These are phyloP conservation scores for Talpa occidentalis DNA, from an alignment of 2,113 vertebrate genomes.

Conservation along the genomic window DNA sequence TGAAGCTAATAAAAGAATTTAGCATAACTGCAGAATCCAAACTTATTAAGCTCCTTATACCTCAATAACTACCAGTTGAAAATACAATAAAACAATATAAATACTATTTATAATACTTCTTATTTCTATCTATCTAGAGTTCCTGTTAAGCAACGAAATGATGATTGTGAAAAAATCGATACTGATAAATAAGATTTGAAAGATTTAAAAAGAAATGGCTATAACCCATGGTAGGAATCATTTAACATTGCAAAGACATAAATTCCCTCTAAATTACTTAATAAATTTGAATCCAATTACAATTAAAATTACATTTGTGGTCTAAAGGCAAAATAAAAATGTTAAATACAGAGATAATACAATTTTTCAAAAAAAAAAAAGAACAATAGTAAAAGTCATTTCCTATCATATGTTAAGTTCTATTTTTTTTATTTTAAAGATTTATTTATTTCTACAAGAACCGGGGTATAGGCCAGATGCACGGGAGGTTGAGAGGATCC, in stretches of 20 bases:
- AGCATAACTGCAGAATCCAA: background rate
- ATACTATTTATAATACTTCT: background rate
- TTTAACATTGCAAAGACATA: background rate
- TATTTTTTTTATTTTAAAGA: too few species aligned
- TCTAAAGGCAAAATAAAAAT: background rate
- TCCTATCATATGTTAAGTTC: background rate
- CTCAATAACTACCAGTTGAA: background rate
- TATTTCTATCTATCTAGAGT: background rate
- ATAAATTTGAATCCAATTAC: background rate
- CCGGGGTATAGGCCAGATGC: too few species aligned
- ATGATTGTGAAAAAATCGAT: background rate
- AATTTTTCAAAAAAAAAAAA: background rate
- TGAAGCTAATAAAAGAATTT: background rate
- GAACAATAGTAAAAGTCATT: background rate
- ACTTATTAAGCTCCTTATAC: background rate
- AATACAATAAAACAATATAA: background rate
- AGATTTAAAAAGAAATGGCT: background rate
- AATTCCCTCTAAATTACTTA: background rate
- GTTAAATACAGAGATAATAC: background rate
- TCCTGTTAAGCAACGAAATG: background rate
- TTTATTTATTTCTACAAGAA: too few species aligned
- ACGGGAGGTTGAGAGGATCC: too few species aligned
- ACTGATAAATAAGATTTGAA: background rate
- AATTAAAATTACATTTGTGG: conserved; percentile 1
- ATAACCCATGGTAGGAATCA: background rate